Evolutionary conservation across 2,888 invertebrate species (phyloP), one percentile per base, ranked within the genome.

Genomic region (Pristionchus fissidentatus): DNA sequence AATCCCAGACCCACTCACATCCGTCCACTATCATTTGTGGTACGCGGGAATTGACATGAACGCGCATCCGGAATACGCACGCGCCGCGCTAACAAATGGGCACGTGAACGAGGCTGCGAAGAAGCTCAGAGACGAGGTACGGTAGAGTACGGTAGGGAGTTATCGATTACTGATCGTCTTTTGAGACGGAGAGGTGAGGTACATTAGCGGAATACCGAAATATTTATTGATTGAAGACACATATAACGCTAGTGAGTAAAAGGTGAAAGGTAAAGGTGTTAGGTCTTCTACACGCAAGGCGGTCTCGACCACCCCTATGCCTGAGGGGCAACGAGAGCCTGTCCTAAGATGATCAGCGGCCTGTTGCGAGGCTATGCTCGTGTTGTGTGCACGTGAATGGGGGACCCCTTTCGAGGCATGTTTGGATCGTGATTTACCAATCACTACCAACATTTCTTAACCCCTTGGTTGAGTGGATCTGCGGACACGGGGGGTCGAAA

Each of bases 141-240:
- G 83, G 79, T 79, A 35, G 35, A 19, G 22, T 38, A 49, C n/a
- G n/a, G n/a, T n/a, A n/a, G 1, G 32, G 3, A 32, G 1, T 32
- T 22, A 85, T 89, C 46, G 89, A 89, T 49, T 93, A 93, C 86
- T 89, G 93, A 22, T 91, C 93, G 80, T 92, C 93, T 0, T 93
- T 93, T 4, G 92, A 92, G 85, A 89, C 92, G 89, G 88, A 55
- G 87, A 88, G 84, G 83, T 79, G 5, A 62, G 35, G 3, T 26
- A n/a, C 3, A 26, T 3, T 29, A 4, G 57, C 10, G 55, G 55
- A 22, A n/a, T 7, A 55, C 22, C 15, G 55, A 13, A 7, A 55
- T 13, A 55, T 3, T 52, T 22, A 52, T 62, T 35, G 32, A 62
- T 62, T 10, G 22, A 13, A 55, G 1, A 7, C 35, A 22, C 32